Conservation (phyloP, 2,797 vertebrate species). For the Pteropus rufus region DNA sequence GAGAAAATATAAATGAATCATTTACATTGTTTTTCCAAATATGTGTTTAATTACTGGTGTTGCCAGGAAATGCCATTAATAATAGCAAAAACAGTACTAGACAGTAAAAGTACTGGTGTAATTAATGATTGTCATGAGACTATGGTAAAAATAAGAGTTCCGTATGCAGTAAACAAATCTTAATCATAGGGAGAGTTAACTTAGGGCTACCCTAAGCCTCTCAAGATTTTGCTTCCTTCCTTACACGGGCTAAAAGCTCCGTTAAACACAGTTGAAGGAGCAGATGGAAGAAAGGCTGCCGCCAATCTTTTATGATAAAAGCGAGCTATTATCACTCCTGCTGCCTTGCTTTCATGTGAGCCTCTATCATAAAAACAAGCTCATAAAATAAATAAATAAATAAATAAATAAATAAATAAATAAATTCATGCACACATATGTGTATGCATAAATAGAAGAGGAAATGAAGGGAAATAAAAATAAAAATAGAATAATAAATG, state of each 20-base stretch:
- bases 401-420: not conserved
- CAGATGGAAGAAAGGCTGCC: not conserved
- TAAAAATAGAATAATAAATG: not conserved
- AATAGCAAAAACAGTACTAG: not conserved
- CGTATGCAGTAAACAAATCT: not conserved
- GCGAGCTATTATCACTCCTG: not conserved
- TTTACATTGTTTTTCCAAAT: constrained; percentile 13
- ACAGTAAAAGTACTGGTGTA: not conserved
- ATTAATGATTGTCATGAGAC: not conserved
- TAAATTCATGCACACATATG: not conserved
- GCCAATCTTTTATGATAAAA: not conserved
- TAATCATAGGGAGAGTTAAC: not conserved
- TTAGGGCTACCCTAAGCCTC: not conserved
- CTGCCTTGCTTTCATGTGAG: not conserved
- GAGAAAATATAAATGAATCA: not conserved
- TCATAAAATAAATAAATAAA: not conserved
- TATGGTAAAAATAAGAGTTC: not conserved
- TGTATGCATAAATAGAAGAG: not conserved
- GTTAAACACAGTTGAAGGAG: not conserved
- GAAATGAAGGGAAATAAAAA: not conserved
- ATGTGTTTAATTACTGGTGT: not conserved
- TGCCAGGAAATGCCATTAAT: not conserved
- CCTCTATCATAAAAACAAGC: not conserved
- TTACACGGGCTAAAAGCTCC: not conserved
- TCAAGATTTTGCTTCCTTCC: not conserved